Evolutionary conservation across 2,797 vertebrate genomes (phyloP), one percentile per base, ranked within the genome.

Genomic region (Nyctibius grandis): DNA sequence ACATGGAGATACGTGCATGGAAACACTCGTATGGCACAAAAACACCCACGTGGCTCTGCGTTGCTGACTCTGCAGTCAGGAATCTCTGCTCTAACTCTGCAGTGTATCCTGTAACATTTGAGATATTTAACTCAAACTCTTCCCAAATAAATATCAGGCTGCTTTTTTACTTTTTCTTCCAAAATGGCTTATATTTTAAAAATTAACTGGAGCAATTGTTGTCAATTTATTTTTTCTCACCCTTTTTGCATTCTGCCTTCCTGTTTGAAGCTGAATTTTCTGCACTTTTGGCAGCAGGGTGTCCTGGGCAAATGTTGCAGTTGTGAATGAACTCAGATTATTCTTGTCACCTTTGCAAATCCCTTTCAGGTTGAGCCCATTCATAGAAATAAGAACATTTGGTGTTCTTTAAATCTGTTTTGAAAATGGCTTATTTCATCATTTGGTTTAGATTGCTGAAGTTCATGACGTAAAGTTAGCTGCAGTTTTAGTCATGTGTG

Each of bases 161-260:
- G 40, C 40, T 2, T 31, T 77, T 76, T 45, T 70, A 19, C 9
- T 59, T 60, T 57, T 63, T 56, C 36, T 51, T 56, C 23, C 15
- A 56, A 38, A 96, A 48, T 64, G 4, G 3, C 40, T 76, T 70
- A 0, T 60, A 11, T 74, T 77, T 84, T 28, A 11, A 70, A 89
- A 87, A 65, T 25, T 5, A 18, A 33, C 26, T 21, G 36, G 18
- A 70, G 17, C 7, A 5, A 70, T 70, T 88, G 33, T 17, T 75
- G 50, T 23, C 17, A n/a, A 1, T 28, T 79, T 60, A 8, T 6
- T 76, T 50, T 74, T 56, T 16, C 29, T 28, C 0, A 0, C 19
- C 42, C 6, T 77, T 79, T 56, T 78, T 34, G 44, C 19, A 17
- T 88, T 77, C 26, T 61, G 10, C 14, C 5, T 75, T 89, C 25